phyloP scores from a whole-genome alignment of 37 sponge, comb jelly and placozoan species.

The Corticium candelabrum region DNA sequence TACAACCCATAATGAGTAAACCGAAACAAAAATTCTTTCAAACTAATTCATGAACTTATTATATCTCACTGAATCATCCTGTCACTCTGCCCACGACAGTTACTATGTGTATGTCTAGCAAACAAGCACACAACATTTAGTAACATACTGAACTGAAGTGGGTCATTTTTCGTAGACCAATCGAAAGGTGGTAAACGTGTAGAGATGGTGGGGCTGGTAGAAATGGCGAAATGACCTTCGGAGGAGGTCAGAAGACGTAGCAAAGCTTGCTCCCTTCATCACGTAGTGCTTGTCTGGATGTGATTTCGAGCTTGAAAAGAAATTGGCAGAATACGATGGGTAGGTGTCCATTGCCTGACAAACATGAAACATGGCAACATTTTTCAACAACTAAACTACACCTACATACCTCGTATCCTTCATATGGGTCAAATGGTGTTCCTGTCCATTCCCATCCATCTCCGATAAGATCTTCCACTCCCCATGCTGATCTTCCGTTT shows the following conservation, averaged over 20 bases:
- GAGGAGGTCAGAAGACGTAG: not conserved
- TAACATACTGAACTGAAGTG: no score
- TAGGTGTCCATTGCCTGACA: not conserved
- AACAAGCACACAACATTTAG: no score
- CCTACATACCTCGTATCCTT: not conserved
- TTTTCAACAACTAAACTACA: no score
- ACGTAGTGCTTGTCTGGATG: not conserved
- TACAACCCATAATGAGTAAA: no score
- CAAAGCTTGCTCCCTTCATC: slow-evolving; percentile 1
- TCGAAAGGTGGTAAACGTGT: not conserved
- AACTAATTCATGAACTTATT: no score
- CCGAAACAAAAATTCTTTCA: no score
- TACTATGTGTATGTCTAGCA: no score
- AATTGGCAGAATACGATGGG: not conserved
- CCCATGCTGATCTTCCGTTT: not conserved
- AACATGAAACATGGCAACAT: no score
- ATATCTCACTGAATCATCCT: no score
- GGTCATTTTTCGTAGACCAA: not conserved
- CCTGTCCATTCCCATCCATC: not conserved
- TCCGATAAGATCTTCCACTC: not conserved
- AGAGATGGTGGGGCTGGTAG: not conserved
- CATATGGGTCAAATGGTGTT: not conserved
- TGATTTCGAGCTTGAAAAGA: not conserved
- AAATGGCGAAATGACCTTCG: not conserved
- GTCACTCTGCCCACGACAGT: no score